Evolutionary conservation across 2,888 invertebrate species (phyloP).

Genomic region (Strigamia crassipes): DNA sequence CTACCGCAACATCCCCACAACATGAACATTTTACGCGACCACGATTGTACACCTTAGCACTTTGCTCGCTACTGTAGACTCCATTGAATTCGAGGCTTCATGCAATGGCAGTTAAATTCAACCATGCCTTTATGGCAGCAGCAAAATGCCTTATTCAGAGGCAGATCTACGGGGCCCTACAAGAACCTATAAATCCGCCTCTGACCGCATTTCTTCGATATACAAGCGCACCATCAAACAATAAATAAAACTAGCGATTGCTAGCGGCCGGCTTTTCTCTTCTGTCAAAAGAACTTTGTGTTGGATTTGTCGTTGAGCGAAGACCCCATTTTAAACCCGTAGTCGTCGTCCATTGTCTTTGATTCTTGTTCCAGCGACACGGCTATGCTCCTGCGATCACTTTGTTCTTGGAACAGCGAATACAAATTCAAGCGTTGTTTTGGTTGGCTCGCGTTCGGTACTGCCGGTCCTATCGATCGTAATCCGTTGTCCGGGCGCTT

Average conservation of each 20-base stretch:
- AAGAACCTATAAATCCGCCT: too few relatives aligned
- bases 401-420: constrained; percentile 55
- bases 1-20: too few relatives aligned
- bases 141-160: too few relatives aligned
- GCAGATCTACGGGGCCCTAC: too few relatives aligned
- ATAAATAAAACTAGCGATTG: background rate
- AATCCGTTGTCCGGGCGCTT: constrained; percentile 52
- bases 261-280: background rate
- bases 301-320: constrained; percentile 45
- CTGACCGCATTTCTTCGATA: too few relatives aligned
- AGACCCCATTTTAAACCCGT: constrained; percentile 52
- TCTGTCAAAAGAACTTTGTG: background rate
- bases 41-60: too few relatives aligned
- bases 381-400: constrained; percentile 54
- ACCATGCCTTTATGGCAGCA: background rate
- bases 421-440: constrained; percentile 56
- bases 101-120: background rate
- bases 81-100: background rate
- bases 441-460: constrained; percentile 49
- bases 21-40: too few relatives aligned
- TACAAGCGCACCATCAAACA: background rate
- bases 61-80: background rate
- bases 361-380: constrained; percentile 51
- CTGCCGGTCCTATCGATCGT: constrained; percentile 43
- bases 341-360: constrained; percentile 50